Evolutionary conservation across 2,888 invertebrate genomes (phyloP).

Genomic region (Silvanus unidentatus): DNA sequence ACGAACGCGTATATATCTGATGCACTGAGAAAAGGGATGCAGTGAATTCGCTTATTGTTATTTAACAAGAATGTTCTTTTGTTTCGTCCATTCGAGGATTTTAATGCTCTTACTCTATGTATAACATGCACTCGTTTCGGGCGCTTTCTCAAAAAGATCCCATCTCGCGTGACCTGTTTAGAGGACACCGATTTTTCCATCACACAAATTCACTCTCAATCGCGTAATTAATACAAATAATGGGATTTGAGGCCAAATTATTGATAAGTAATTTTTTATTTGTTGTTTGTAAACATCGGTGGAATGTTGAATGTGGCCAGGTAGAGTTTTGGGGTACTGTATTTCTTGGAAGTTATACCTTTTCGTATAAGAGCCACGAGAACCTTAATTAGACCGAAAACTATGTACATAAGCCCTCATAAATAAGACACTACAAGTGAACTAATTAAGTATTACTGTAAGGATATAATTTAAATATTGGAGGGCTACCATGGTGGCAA

Average conservation of each 20-base stretch:
- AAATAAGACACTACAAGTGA: neutral
- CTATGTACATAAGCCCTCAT: neutral
- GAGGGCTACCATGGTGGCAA: conserved; percentile 20
- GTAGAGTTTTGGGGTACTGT: neutral
- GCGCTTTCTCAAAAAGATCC: no score
- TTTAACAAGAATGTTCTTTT: conserved; percentile 13
- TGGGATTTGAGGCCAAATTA: no score
- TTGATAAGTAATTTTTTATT: neutral
- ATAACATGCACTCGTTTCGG: neutral
- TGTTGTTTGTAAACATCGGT: neutral
- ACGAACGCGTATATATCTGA: conserved; percentile 24
- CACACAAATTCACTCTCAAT: no score
- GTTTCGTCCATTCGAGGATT: conserved; percentile 8
- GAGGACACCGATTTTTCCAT: no score
- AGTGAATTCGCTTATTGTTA: conserved; percentile 25
- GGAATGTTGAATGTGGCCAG: neutral
- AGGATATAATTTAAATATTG: conserved; percentile 13
- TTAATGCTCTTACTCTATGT: conserved; percentile 1
- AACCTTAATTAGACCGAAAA: neutral
- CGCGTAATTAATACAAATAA: no score
- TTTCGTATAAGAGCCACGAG: conserved; percentile 1
- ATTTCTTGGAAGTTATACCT: neutral
- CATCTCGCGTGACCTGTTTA: no score
- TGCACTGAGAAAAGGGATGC: conserved; percentile 17
- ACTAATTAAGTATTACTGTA: neutral